Evolutionary conservation across 2,888 invertebrate genomes (phyloP).

Genomic region (Carabus problematicus): DNA sequence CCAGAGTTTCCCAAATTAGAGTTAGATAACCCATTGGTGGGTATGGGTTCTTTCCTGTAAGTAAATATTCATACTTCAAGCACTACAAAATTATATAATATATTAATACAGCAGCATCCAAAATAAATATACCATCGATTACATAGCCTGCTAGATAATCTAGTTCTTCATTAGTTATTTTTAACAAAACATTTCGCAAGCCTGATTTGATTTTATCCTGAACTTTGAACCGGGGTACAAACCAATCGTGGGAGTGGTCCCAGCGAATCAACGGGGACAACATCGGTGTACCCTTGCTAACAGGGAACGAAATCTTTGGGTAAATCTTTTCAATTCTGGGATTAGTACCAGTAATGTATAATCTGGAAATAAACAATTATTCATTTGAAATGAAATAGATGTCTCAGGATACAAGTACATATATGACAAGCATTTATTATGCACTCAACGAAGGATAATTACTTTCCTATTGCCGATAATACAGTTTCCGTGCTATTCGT

Average conservation of each 20-base stretch:
- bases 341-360: slow-evolving; percentile 80
- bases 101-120: too few relatives aligned
- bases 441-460: too few relatives aligned
- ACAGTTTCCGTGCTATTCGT: slow-evolving; percentile 60
- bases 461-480: slow-evolving; percentile 60
- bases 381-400: too few relatives aligned
- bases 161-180: slow-evolving; percentile 69
- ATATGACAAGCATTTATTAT: slow-evolving; percentile 49
- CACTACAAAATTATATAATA: too few relatives aligned
- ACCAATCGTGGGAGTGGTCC: slow-evolving; percentile 84
- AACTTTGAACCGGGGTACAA: slow-evolving; percentile 72
- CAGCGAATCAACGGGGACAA: slow-evolving; percentile 84
- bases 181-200: slow-evolving; percentile 68
- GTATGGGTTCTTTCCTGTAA: slow-evolving; percentile 66
- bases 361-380: too few relatives aligned
- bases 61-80: too few relatives aligned
- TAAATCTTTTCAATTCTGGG: slow-evolving; percentile 79
- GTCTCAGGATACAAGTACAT: not conserved
- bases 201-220: slow-evolving; percentile 73
- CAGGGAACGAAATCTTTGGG: slow-evolving; percentile 79
- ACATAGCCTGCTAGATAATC: slow-evolving; percentile 80
- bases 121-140: slow-evolving; percentile 72
- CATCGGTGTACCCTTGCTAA: slow-evolving; percentile 85
- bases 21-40: slow-evolving; percentile 70
- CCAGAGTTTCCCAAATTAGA: slow-evolving; percentile 64